Conservation (phyloP, 2,113 vertebrate species). For the Stercorarius parasiticus region DNA sequence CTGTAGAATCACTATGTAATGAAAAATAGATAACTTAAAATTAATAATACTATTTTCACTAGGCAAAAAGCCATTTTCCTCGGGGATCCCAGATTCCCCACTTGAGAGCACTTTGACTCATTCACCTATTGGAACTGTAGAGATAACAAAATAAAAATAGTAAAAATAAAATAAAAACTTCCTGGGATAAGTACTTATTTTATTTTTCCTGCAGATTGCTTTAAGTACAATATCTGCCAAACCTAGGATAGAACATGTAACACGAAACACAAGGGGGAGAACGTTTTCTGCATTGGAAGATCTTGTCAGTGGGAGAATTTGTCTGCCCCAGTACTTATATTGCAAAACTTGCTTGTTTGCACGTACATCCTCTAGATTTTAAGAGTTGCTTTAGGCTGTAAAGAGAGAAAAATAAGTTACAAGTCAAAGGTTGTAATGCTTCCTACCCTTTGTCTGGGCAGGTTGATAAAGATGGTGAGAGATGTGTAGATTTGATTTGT, state of each 20-base stretch:
- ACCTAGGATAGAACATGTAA: not conserved
- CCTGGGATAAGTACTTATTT: not conserved
- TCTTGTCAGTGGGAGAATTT: conserved; percentile 19
- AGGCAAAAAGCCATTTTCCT: not conserved
- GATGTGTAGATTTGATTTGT: not conserved
- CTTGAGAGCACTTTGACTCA: not conserved
- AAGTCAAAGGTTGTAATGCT: conserved; percentile 70
- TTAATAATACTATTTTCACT: not conserved
- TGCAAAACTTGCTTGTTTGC: conserved; percentile 47
- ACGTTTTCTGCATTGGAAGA: not conserved
- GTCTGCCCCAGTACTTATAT: not conserved
- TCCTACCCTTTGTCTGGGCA: conserved; percentile 25
- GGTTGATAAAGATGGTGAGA: conserved; percentile 21
- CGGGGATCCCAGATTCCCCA: not conserved
- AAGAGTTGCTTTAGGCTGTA: conserved; percentile 69
- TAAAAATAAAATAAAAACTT: not conserved
- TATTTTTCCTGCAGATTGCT: not conserved
- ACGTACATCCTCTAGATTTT: not conserved
- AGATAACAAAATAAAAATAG: not conserved
- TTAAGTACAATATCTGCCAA: not conserved
- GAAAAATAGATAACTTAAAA: not conserved
- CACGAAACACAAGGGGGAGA: not conserved
- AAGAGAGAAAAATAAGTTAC: conserved; percentile 75
- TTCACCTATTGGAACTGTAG: not conserved
- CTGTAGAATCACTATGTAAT: not conserved